Evolutionary conservation across 2,113 vertebrate genomes (phyloP).

Genomic region (Embiotoca jacksoni): DNA sequence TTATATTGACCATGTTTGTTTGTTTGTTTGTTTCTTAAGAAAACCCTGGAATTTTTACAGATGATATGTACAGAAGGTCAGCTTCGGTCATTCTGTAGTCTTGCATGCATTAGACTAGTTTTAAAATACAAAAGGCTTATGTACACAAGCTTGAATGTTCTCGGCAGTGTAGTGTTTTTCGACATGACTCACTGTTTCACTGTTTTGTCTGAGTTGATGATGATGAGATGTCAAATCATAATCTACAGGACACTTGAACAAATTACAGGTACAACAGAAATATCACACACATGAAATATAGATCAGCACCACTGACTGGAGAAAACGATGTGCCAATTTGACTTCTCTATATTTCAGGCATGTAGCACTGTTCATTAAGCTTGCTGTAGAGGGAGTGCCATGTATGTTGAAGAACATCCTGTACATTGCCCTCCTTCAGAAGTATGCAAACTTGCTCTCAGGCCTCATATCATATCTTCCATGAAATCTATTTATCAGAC

Average conservation of each 20-base stretch:
- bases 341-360: neutral
- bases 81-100: conserved; percentile 70
- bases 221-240: neutral
- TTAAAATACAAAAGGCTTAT: conserved; percentile 84
- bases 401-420: neutral
- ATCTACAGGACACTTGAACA: neutral
- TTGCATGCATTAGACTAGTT: conserved; percentile 85
- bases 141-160: conserved; percentile 77
- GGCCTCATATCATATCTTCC: neutral
- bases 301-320: conserved; percentile 20
- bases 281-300: neutral
- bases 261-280: neutral
- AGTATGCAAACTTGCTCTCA: neutral
- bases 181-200: conserved; percentile 50
- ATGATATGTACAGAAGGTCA: conserved; percentile 85
- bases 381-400: conserved; percentile 4
- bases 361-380: neutral
- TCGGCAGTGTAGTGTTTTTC: conserved; percentile 70
- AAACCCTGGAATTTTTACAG: conserved; percentile 87
- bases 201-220: conserved; percentile 22
- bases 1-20: conserved; percentile 47
- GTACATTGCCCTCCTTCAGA: neutral
- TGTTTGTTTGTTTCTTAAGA: conserved; percentile 77
- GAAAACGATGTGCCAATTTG: neutral
- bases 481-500: neutral